Percentiles rank a stretch among this genome's conserved stretches.
Conservation (phyloP, 30 jellyfish, hydroid and myxozoan genomes). For the Aurelia sp. region DNA sequence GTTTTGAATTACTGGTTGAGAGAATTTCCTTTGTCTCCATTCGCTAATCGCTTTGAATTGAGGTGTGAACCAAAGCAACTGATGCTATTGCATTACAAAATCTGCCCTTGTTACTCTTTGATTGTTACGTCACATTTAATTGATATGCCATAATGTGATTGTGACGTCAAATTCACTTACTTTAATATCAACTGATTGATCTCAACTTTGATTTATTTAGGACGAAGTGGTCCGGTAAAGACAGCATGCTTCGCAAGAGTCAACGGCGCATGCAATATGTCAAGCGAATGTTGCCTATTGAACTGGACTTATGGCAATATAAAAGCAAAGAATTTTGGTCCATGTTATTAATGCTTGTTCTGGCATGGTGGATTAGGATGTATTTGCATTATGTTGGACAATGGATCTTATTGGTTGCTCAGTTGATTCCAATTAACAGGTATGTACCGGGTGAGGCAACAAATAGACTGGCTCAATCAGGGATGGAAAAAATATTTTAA, state of each 20-base stretch:
- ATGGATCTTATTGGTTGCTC: constrained; percentile 72
- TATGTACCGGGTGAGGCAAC: background rate
- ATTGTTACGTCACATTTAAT: too few species aligned
- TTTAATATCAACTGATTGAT: background rate
- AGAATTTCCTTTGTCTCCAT: too few species aligned
- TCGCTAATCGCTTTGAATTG: too few species aligned
- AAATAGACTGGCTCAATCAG: too few species aligned
- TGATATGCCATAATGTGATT: background rate
- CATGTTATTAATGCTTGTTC: constrained; percentile 73
- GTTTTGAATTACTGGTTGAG: too few species aligned
- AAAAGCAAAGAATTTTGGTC: constrained; percentile 96
- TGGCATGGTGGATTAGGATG: constrained; percentile 88
- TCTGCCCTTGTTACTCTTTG: too few species aligned
- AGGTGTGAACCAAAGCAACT: too few species aligned
- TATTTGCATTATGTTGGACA: constrained; percentile 94
- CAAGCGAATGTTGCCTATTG: constrained; percentile 87
- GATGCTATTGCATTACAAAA: too few species aligned
- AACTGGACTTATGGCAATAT: constrained; percentile 88
- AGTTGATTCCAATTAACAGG: constrained; percentile 84
- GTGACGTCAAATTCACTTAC: background rate
- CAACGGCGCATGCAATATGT: constrained; percentile 79
- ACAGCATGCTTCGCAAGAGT: constrained; percentile 83
- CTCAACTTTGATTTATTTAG: constrained; percentile 28
- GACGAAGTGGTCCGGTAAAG: constrained; percentile 85
- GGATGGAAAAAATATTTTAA: too few species aligned